phyloP scores from a whole-genome alignment of 2,113 vertebrate genomes.

The Catagonus wagneri region DNA sequence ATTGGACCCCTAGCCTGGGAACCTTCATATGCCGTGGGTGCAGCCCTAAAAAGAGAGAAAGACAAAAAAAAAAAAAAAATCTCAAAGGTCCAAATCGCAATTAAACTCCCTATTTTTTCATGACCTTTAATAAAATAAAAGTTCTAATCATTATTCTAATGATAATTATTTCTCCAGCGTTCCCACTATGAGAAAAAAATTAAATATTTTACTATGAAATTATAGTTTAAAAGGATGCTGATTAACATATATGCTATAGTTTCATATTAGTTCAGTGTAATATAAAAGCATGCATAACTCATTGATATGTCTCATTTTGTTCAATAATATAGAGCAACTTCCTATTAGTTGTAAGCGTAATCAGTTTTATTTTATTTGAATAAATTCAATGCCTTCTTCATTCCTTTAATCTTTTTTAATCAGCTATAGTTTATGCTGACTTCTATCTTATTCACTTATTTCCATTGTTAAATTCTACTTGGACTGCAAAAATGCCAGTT shows the following conservation, averaged over 20 bases:
- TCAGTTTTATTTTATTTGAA: constrained; percentile 33
- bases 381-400: neutral
- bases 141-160: neutral
- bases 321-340: neutral
- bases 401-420: neutral
- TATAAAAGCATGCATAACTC: neutral
- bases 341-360: neutral
- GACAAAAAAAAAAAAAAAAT: too few relatives aligned
- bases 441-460: neutral
- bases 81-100: neutral
- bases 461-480: constrained; percentile 14
- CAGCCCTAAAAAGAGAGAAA: too few relatives aligned
- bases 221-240: neutral
- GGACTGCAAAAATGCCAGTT: neutral
- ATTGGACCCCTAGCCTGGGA: too few relatives aligned
- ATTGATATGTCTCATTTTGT: neutral
- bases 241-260: neutral
- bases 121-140: neutral
- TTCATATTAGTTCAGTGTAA: neutral
- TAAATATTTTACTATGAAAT: neutral
- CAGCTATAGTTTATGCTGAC: neutral
- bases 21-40: too few relatives aligned
- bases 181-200: neutral
- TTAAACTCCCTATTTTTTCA: neutral
- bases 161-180: neutral